Conservation (phyloP, 1,140 invertebrate genomes). For the Drosophila hydei region DNA sequence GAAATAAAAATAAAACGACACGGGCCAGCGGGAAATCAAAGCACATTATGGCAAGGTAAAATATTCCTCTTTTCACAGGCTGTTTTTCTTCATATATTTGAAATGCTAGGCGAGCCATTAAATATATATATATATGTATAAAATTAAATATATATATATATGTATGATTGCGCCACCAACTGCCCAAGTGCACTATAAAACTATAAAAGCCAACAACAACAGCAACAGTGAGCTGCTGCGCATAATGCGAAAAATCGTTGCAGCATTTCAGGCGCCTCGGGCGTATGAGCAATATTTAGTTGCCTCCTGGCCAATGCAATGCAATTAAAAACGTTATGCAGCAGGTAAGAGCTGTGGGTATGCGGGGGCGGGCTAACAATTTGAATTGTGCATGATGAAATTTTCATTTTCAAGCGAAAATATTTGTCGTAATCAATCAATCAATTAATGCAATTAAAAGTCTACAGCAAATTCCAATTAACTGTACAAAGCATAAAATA, state of each 20-base stretch:
- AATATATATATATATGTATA: conserved; percentile 42
- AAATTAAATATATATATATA: conserved; percentile 50
- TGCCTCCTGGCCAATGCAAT: conserved; percentile 23
- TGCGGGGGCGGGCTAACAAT: not conserved
- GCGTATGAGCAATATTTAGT: conserved; percentile 31
- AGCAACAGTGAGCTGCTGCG: conserved; percentile 43
- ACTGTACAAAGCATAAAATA: not conserved
- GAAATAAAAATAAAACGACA: not conserved
- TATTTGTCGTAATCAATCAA: conserved; percentile 5
- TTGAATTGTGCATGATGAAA: not conserved
- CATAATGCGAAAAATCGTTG: conserved; percentile 46
- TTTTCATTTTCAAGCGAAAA: conserved; percentile 10
- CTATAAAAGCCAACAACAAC: conserved; percentile 33
- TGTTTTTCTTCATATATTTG: conserved; percentile 22
- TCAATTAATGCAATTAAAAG: conserved; percentile 2
- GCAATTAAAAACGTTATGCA: conserved; percentile 26
- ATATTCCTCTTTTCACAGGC: conserved; percentile 16
- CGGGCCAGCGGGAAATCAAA: conserved; percentile 44
- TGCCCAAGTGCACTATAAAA: conserved; percentile 63
- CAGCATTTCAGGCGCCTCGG: conserved; percentile 41
- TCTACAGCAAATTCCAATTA: not conserved
- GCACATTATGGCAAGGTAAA: conserved; percentile 49
- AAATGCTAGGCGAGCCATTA: conserved; percentile 48
- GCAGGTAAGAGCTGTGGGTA: not conserved
- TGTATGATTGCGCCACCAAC: conserved; percentile 57